Percentiles rank a stretch among this genome's conserved stretches.
Evolutionary conservation across 1,140 invertebrate species (phyloP).

Genomic region (Papilio glaucus): DNA sequence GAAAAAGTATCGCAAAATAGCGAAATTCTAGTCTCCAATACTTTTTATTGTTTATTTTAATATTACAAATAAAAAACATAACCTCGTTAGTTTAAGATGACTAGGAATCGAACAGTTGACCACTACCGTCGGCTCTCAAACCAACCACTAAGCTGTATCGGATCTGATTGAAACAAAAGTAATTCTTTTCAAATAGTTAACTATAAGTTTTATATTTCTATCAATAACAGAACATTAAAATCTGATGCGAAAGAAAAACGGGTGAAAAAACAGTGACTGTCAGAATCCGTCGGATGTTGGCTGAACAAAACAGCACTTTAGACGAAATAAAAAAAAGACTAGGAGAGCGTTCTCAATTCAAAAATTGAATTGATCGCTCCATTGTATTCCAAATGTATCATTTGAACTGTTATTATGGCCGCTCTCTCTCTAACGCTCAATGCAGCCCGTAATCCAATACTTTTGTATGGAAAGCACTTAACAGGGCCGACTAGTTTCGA

Average conservation of each 20-base stretch:
- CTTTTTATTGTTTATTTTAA: too few species aligned
- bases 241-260: slow-evolving; percentile 71
- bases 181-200: background rate
- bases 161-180: background rate
- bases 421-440: slow-evolving; percentile 75
- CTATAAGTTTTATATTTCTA: slow-evolving; percentile 45
- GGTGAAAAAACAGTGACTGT: slow-evolving; percentile 81
- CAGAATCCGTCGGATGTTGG: slow-evolving; percentile 79
- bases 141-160: background rate
- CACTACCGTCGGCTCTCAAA: too few species aligned
- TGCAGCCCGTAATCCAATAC: slow-evolving; percentile 82
- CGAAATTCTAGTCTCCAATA: slow-evolving; percentile 28
- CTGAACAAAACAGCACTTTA: slow-evolving; percentile 84
- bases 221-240: slow-evolving; percentile 66
- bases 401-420: slow-evolving; percentile 83
- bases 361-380: slow-evolving; percentile 83
- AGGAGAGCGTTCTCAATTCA: slow-evolving; percentile 82
- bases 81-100: background rate
- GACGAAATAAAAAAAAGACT: slow-evolving; percentile 73
- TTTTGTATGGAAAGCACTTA: slow-evolving; percentile 83
- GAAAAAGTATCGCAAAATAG: slow-evolving; percentile 37
- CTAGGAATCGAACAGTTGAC: too few species aligned
- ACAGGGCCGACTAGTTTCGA: slow-evolving; percentile 59
- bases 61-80: too few species aligned
- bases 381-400: slow-evolving; percentile 84